These are phyloP conservation scores for Haliaeetus leucogaster DNA, from an alignment of 2,113 vertebrate genomes.

Conservation along the genomic window DNA sequence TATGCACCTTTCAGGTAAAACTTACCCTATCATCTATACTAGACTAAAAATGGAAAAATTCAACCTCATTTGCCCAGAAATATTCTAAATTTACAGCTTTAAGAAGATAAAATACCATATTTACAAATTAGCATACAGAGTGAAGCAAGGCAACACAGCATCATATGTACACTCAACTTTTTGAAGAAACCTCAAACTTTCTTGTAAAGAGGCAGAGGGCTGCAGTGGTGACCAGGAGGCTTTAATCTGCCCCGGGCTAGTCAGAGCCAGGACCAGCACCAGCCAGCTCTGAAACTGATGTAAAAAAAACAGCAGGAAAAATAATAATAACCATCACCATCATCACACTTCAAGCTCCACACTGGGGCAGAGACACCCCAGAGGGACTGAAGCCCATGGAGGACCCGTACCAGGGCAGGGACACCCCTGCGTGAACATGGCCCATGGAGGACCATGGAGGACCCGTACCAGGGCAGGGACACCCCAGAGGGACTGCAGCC, in stretches of 20 bases:
- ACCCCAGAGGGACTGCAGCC: neutral
- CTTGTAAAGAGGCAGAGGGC: neutral
- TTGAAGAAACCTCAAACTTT: neutral
- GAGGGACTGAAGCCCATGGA: neutral
- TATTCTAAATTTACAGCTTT: neutral
- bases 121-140: neutral
- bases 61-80: neutral
- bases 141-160: neutral
- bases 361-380: neutral
- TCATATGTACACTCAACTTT: neutral
- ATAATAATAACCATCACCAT: neutral
- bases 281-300: neutral
- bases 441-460: neutral
- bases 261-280: neutral
- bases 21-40: neutral
- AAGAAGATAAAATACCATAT: neutral
- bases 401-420: neutral
- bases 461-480: neutral
- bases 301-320: neutral
- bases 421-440: no score
- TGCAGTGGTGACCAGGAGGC: neutral
- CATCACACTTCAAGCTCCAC: neutral
- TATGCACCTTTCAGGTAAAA: neutral
- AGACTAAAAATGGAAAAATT: neutral
- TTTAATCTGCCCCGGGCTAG: neutral